Percentiles rank a stretch among this genome's conserved stretches.
Conservation (phyloP, 1,140 invertebrate species). For the Lepeophtheirus salmonis region DNA sequence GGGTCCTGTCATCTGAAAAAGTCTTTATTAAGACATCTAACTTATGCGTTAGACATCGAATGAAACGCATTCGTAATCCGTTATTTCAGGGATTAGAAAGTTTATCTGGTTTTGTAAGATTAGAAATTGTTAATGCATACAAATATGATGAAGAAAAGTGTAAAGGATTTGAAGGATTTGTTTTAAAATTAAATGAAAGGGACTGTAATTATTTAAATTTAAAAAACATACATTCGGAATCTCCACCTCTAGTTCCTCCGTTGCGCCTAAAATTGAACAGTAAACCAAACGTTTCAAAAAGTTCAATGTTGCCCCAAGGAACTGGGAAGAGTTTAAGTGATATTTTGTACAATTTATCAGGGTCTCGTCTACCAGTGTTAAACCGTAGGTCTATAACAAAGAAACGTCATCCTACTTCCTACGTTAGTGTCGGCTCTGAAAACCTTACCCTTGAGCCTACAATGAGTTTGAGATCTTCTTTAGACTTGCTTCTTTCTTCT, state of each 20-base stretch:
- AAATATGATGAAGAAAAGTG: background rate
- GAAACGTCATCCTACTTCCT: no score
- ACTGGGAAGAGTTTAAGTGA: background rate
- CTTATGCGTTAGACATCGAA: no score
- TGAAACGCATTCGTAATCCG: no score
- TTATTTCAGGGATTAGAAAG: no score
- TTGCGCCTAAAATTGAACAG: background rate
- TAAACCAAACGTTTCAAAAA: no score
- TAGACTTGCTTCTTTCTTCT: no score
- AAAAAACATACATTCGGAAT: background rate
- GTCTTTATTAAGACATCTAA: background rate
- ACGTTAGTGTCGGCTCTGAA: no score
- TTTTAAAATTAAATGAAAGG: background rate
- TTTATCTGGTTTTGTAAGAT: background rate
- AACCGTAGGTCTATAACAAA: no score
- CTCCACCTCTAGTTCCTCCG: background rate
- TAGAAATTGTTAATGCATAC: background rate
- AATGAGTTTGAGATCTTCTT: no score
- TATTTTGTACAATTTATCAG: background rate
- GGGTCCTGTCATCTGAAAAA: background rate
- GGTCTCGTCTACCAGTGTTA: background rate
- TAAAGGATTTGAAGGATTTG: background rate
- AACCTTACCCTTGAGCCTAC: no score
- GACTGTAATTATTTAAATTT: background rate
- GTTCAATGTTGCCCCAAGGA: background rate